Percentiles rank a stretch among this genome's conserved stretches.
Conservation (phyloP, 2,888 invertebrate genomes). For the Drosophila austrosaltans region DNA sequence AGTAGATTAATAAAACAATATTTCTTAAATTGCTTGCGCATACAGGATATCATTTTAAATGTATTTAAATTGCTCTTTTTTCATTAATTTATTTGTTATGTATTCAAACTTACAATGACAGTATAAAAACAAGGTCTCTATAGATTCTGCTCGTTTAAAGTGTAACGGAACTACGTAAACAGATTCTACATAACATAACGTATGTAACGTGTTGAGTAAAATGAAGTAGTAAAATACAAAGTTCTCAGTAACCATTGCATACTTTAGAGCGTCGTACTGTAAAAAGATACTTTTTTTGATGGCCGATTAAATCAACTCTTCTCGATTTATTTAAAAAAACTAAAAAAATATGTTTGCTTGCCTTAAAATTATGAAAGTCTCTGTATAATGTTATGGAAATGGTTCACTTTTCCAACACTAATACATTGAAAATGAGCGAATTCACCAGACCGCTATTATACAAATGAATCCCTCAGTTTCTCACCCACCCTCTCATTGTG, state of each 20-base stretch:
- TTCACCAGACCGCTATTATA: slow-evolving; percentile 9
- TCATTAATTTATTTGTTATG: too few relatives aligned
- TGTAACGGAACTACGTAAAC: background rate
- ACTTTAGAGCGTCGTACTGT: background rate
- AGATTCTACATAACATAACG: too few relatives aligned
- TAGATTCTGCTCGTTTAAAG: background rate
- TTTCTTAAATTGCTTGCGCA: too few relatives aligned
- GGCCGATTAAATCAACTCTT: too few relatives aligned
- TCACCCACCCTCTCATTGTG: slow-evolving; percentile 12
- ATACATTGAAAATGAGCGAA: slow-evolving; percentile 5
- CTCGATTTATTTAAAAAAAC: too few relatives aligned
- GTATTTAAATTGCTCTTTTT: too few relatives aligned
- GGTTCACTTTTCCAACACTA: slow-evolving; percentile 9
- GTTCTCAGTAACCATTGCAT: background rate
- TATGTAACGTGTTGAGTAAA: background rate
- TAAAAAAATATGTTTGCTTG: background rate
- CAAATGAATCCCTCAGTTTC: background rate
- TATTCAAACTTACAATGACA: too few relatives aligned
- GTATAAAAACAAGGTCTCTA: too few relatives aligned
- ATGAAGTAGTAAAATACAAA: background rate
- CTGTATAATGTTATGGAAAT: background rate
- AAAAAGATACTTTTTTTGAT: background rate
- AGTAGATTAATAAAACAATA: too few relatives aligned
- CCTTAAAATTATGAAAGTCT: too few relatives aligned
- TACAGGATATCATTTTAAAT: too few relatives aligned